phyloP scores from a whole-genome alignment of 92 coral and sea anemone species.

The Paragorgia papillata region DNA sequence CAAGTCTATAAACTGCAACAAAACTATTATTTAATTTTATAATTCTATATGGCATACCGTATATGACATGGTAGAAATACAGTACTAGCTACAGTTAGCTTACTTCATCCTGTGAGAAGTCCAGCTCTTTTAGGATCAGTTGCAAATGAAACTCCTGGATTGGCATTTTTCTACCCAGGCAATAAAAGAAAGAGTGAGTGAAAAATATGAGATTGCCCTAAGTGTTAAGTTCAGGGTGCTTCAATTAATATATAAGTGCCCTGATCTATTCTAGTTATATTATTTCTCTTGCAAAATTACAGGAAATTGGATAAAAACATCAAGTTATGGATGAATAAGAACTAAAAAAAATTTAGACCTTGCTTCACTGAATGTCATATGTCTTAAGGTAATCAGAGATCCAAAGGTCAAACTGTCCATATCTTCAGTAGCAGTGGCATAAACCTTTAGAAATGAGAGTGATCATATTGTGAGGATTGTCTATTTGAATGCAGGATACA shows the following conservation, averaged over 20 bases:
- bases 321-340: no score
- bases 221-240: no score
- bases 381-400: conserved; percentile 80
- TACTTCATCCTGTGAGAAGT: conserved; percentile 90
- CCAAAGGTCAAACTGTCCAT: conserved; percentile 99
- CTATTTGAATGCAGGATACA: no score
- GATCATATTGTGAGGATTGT: no score
- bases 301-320: no score
- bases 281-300: no score
- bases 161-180: conserved; percentile 81
- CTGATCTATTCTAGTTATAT: no score
- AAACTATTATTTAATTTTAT: conserved; percentile 1
- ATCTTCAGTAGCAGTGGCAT: conserved; percentile 99
- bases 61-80: no score
- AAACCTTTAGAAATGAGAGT: conserved; percentile 59
- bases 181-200: neutral
- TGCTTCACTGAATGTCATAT: conserved; percentile 97
- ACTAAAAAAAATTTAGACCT: conserved; percentile 73
- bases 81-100: neutral
- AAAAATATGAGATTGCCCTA: neutral
- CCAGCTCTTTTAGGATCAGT: conserved; percentile 73
- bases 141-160: conserved; percentile 88
- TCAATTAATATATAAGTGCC: no score
- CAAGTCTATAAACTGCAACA: conserved; percentile 85
- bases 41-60: no score